phyloP scores from a whole-genome alignment of 2,888 invertebrate genomes.

The Siphonodentalium dalli region DNA sequence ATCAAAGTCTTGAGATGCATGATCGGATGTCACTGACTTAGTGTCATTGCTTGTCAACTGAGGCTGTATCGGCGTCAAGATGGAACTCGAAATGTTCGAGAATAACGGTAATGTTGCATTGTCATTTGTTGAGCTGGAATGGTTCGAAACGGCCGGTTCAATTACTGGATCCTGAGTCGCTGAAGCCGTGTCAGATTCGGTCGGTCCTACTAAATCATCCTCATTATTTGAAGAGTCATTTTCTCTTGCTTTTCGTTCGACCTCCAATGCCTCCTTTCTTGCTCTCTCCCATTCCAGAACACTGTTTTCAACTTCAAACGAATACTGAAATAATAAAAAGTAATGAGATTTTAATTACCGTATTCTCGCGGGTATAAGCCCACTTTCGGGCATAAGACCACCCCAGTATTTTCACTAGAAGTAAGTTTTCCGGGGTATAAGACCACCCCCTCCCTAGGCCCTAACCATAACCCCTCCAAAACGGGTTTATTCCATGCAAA shows the following conservation, averaged over 20 bases:
- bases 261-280: conserved; percentile 26
- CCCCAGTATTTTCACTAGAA: no score
- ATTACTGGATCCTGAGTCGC: neutral
- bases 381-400: no score
- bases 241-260: neutral
- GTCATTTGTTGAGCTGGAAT: neutral
- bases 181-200: neutral
- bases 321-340: conserved; percentile 40
- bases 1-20: conserved; percentile 33
- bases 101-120: no score
- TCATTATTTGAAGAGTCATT: conserved; percentile 19
- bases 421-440: no score
- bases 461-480: no score
- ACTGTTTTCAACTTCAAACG: conserved; percentile 53
- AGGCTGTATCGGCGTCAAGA: no score
- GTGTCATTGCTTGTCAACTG: conserved; percentile 41
- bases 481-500: no score
- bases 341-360: neutral
- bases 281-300: conserved; percentile 53
- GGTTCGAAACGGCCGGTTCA: neutral
- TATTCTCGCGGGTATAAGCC: no score
- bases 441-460: no score
- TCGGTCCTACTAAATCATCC: conserved; percentile 9
- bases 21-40: conserved; percentile 40
- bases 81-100: no score